phyloP scores from a whole-genome alignment of 2,797 vertebrate genomes.

The Ara ararauna region DNA sequence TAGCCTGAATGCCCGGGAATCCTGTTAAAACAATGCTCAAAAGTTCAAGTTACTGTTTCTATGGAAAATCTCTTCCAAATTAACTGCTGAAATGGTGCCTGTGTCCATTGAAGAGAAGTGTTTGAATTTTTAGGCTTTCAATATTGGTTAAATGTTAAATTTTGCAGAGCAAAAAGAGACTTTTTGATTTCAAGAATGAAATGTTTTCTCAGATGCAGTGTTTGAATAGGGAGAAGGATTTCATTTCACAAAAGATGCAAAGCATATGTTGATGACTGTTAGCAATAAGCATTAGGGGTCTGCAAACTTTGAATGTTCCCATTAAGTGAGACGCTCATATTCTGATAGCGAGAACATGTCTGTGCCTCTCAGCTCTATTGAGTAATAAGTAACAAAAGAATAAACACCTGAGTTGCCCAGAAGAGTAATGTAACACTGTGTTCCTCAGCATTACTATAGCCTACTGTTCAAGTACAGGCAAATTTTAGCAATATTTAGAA shows the following conservation, averaged over 20 bases:
- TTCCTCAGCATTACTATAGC: background rate
- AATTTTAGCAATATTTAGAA: background rate
- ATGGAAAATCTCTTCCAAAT: background rate
- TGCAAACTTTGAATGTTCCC: background rate
- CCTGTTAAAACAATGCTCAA: background rate
- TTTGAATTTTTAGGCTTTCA: accelerated
- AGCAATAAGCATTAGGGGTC: background rate
- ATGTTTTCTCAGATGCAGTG: background rate
- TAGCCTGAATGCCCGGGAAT: background rate
- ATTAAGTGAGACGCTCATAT: accelerated
- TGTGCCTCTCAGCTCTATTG: accelerated
- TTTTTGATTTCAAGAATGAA: background rate
- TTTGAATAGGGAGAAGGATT: background rate
- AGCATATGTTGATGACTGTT: accelerated
- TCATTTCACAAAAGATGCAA: background rate
- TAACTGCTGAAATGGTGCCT: background rate
- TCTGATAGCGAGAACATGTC: background rate
- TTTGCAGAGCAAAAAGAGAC: background rate
- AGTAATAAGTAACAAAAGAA: background rate
- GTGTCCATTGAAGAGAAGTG: background rate
- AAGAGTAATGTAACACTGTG: background rate
- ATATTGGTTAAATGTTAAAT: background rate
- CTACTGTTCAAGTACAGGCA: background rate
- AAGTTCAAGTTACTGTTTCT: background rate
- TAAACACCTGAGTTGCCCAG: background rate